Conservation (phyloP, 2,113 vertebrate species). For the Rhagologus leucostigma region DNA sequence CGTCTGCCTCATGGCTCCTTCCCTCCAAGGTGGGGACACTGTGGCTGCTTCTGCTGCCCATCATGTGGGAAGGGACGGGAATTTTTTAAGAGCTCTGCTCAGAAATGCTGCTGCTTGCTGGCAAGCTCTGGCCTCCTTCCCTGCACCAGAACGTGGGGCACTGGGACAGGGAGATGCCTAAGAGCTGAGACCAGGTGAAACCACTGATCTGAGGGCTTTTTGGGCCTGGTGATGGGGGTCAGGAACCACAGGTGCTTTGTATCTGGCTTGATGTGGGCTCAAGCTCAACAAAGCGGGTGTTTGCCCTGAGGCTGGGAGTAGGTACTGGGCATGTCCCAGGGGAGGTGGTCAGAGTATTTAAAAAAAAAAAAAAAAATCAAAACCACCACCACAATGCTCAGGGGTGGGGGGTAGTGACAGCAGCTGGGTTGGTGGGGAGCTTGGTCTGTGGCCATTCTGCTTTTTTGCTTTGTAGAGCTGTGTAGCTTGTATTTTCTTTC, state of each 20-base stretch:
- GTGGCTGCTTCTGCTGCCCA: neutral
- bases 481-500: neutral
- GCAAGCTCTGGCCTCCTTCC: neutral
- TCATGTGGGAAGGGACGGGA: neutral
- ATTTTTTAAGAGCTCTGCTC: conserved; percentile 25
- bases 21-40: neutral
- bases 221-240: neutral
- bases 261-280: neutral
- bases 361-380: neutral
- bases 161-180: neutral
- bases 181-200: neutral
- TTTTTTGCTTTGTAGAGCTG: fast-evolving
- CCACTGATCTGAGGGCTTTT: neutral
- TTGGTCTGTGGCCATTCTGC: fast-evolving
- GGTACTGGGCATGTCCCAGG: fast-evolving
- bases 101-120: conserved; percentile 19
- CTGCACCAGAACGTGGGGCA: fast-evolving
- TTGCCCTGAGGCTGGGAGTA: neutral
- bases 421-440: fast-evolving
- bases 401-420: neutral
- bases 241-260: neutral
- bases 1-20: neutral
- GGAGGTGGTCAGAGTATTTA: neutral
- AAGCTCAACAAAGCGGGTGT: neutral
- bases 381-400: neutral